Conservation (phyloP, 2,113 vertebrate species). For the Raja brachyura region DNA sequence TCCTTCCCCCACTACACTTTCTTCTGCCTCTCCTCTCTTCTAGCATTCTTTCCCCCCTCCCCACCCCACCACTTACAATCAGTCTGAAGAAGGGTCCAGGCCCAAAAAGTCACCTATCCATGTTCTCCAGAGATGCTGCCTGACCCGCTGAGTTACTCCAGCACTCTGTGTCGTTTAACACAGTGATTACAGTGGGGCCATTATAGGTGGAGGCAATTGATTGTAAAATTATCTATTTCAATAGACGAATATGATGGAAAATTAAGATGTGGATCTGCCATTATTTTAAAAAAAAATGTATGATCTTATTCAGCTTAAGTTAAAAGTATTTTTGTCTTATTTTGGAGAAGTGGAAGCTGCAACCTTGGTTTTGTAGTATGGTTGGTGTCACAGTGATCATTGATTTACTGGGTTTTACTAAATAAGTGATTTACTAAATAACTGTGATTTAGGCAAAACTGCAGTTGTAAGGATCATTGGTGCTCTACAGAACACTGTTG, state of each 20-base stretch:
- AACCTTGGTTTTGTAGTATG: not conserved
- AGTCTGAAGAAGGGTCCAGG: no score
- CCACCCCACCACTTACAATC: no score
- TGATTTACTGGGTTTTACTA: no score
- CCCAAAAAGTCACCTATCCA: no score
- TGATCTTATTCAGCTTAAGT: not conserved
- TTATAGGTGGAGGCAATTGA: not conserved
- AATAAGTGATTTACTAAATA: no score
- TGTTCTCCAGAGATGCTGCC: no score
- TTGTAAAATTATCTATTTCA: not conserved
- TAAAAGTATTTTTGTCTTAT: not conserved
- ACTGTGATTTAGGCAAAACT: not conserved
- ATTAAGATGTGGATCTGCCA: not conserved
- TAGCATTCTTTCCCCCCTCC: no score
- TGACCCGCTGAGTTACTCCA: no score
- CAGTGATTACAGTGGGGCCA: not conserved
- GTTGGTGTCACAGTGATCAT: not conserved
- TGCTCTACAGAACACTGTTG: no score
- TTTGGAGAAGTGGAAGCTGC: not conserved
- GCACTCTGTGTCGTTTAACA: not conserved
- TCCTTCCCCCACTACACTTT: no score
- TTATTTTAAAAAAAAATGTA: not conserved
- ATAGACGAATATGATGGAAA: not conserved
- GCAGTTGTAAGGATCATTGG: not conserved
- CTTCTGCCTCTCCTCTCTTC: no score